Conservation (phyloP, 2,113 vertebrate genomes). For the Callithrix jacchus region DNA sequence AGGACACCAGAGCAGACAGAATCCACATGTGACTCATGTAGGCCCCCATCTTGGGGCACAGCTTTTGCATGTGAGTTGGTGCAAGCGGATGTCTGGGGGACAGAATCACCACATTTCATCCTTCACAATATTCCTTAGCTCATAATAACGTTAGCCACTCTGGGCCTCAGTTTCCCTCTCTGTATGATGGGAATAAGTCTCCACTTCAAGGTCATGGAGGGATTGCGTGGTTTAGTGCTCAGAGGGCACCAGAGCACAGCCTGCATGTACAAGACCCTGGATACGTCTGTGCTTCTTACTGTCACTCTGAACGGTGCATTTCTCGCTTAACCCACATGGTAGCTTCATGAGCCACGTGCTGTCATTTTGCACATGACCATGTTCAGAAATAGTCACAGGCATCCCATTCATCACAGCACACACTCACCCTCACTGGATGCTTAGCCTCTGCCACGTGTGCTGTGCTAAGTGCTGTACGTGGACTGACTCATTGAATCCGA, state of each 20-base stretch:
- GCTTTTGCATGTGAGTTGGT: not conserved
- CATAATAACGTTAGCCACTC: too few relatives aligned
- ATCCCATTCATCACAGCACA: accelerated
- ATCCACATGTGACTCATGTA: accelerated
- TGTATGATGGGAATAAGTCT: not conserved
- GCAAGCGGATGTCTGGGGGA: not conserved
- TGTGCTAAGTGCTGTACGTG: accelerated
- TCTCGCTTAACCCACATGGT: accelerated
- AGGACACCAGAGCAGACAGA: not conserved
- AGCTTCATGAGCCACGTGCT: accelerated
- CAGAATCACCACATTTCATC: not conserved
- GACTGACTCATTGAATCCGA: not conserved
- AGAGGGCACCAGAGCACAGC: not conserved
- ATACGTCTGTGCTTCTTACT: accelerated
- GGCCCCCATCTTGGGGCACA: not conserved
- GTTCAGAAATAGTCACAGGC: accelerated
- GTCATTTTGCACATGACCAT: accelerated
- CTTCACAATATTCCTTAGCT: not conserved
- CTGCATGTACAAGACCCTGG: not conserved
- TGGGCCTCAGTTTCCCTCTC: not conserved
- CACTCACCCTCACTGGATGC: accelerated
- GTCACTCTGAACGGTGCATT: accelerated
- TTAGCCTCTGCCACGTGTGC: accelerated
- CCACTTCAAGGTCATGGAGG: not conserved
- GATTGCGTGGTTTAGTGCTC: accelerated